Evolutionary conservation across 2,797 vertebrate species (phyloP).

Genomic region (Remorina albescens): DNA sequence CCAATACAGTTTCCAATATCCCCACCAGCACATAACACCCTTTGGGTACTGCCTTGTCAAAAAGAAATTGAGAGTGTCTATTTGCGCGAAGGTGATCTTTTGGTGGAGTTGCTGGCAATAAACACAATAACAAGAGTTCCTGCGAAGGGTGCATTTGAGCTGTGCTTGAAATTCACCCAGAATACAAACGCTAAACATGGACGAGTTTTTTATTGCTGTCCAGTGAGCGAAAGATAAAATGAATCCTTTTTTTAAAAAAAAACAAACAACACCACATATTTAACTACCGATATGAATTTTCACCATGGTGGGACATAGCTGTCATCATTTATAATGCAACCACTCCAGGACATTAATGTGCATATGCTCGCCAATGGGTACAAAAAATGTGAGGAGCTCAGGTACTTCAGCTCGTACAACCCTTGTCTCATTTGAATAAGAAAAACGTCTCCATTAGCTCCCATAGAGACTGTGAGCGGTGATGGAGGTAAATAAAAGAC

Average conservation of each 20-base stretch:
- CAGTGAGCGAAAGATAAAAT: background rate
- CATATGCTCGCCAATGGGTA: background rate
- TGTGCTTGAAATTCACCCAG: conserved; percentile 8
- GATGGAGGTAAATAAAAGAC: conserved; percentile 74
- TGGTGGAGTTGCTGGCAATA: background rate
- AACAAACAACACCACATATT: too few relatives aligned
- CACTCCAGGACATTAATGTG: background rate
- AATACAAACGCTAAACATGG: background rate
- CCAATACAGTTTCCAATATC: background rate
- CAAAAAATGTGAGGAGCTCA: conserved; percentile 10
- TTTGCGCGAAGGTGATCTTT: conserved; percentile 4
- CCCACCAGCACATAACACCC: background rate
- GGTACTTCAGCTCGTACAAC: conserved; percentile 16
- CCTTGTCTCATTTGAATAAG: conserved; percentile 60
- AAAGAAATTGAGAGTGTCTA: background rate
- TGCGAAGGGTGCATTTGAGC: conserved; percentile 1
- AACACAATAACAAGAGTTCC: conserved; percentile 14
- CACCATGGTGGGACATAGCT: background rate
- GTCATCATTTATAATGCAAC: background rate
- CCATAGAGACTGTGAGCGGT: conserved; percentile 39
- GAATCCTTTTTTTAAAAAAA: too few relatives aligned
- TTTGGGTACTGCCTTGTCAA: background rate
- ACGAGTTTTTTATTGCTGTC: background rate
- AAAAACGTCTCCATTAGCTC: conserved; percentile 64
- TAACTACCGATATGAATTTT: background rate